Percentiles rank a stretch among this genome's conserved stretches.
These are phyloP conservation scores for Clarias pachynema DNA, from an alignment of 2,797 vertebrate species.

Conservation along the genomic window DNA sequence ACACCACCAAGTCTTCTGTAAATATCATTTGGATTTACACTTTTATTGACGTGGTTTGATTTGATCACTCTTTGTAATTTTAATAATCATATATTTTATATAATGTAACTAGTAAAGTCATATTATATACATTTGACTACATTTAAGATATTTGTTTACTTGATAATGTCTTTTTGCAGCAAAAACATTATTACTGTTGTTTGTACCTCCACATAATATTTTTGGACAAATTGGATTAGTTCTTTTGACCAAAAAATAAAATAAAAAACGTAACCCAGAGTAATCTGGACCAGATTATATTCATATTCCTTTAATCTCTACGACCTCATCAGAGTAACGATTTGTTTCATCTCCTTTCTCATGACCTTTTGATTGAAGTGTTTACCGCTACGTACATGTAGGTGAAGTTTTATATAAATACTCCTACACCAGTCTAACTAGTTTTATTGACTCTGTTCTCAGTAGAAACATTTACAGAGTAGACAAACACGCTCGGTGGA, in stretches of 20 bases:
- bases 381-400: conserved; percentile 12
- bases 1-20: too few relatives aligned
- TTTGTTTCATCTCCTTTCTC: background rate
- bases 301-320: background rate
- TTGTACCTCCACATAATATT: background rate
- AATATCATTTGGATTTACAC: too few relatives aligned
- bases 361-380: background rate
- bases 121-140: background rate
- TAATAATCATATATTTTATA: background rate
- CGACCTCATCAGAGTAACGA: background rate
- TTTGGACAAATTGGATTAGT: background rate
- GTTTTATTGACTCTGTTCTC: conserved; percentile 36
- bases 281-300: background rate
- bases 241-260: background rate
- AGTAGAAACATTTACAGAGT: conserved; percentile 14
- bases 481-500: conserved; percentile 20
- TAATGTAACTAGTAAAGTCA: background rate
- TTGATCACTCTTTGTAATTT: background rate
- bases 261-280: background rate
- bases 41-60: too few relatives aligned
- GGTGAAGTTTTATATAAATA: conserved; percentile 26
- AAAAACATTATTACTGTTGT: background rate
- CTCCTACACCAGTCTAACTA: conserved; percentile 32
- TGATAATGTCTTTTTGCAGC: background rate
- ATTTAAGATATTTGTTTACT: background rate